These are phyloP conservation scores for Hydrolagus colliei DNA, from an alignment of 2,797 vertebrate species.

Conservation along the genomic window DNA sequence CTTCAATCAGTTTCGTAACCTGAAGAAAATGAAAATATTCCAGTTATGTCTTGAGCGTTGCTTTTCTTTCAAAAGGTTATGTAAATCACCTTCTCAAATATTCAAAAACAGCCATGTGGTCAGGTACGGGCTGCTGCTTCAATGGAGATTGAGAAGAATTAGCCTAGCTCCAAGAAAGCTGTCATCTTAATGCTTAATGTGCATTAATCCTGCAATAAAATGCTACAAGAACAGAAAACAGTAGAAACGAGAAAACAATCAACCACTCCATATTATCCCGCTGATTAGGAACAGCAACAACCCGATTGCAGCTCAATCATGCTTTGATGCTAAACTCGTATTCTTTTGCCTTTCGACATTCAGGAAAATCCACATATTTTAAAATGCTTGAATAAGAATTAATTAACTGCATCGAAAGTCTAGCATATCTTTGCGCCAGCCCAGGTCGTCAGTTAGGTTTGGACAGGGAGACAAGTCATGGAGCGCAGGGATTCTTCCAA, in stretches of 20 bases:
- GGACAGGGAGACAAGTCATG: no score
- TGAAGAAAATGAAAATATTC: slow-evolving; percentile 47
- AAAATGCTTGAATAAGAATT: no score
- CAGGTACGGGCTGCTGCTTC: not conserved
- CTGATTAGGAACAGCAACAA: not conserved
- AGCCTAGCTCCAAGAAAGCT: not conserved
- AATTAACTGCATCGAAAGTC: no score
- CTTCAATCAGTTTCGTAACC: slow-evolving; percentile 97
- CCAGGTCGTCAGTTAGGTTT: no score
- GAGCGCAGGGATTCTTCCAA: no score
- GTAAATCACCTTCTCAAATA: not conserved
- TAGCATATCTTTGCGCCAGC: no score
- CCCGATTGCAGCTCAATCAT: not conserved
- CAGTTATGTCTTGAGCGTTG: not conserved
- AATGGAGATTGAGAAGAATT: not conserved
- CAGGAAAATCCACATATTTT: not conserved
- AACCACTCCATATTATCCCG: not conserved
- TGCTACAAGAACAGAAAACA: not conserved
- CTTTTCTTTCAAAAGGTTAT: not conserved
- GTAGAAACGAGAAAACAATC: not conserved
- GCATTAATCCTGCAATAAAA: not conserved
- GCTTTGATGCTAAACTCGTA: not conserved
- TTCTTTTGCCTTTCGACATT: no score
- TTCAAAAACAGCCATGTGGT: not conserved
- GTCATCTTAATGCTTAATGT: not conserved